Evolutionary conservation across 30 jellyfish, hydroid and myxozoan species (phyloP).

Genomic region (Sanderia malayensis): DNA sequence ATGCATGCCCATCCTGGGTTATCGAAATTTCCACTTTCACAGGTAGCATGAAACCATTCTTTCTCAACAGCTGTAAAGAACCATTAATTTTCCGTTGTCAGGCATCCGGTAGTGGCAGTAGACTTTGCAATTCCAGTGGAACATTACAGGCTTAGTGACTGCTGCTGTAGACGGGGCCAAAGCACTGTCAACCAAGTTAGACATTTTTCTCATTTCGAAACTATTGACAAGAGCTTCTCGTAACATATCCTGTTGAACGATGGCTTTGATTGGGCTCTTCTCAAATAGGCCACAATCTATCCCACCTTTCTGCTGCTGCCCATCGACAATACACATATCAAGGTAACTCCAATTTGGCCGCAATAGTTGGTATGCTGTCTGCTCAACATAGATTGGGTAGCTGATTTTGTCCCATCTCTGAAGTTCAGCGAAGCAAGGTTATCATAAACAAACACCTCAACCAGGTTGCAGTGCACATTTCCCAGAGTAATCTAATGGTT

Average conservation of each 20-base stretch:
- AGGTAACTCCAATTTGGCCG: not conserved
- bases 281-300: slow-evolving; percentile 20
- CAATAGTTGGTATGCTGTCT: not conserved
- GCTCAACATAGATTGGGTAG: not conserved
- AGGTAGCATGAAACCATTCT: not conserved
- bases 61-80: not conserved
- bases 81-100: slow-evolving; percentile 5
- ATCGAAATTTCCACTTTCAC: not conserved
- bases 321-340: not conserved
- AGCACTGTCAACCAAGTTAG: too few species aligned
- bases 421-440: too few species aligned
- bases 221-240: too few species aligned
- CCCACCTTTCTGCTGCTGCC: slow-evolving; percentile 12
- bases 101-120: slow-evolving; percentile 27
- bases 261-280: too few species aligned
- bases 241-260: too few species aligned
- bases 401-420: not conserved
- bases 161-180: too few species aligned
- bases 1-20: not conserved
- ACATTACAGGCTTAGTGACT: too few species aligned
- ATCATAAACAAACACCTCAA: too few species aligned
- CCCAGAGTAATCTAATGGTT: too few species aligned
- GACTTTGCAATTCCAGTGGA: slow-evolving; percentile 3
- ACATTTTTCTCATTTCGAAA: too few species aligned
- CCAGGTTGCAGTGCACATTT: too few species aligned